Evolutionary conservation across 2,888 invertebrate species (phyloP).

Genomic region (Teleogryllus oceanicus): DNA sequence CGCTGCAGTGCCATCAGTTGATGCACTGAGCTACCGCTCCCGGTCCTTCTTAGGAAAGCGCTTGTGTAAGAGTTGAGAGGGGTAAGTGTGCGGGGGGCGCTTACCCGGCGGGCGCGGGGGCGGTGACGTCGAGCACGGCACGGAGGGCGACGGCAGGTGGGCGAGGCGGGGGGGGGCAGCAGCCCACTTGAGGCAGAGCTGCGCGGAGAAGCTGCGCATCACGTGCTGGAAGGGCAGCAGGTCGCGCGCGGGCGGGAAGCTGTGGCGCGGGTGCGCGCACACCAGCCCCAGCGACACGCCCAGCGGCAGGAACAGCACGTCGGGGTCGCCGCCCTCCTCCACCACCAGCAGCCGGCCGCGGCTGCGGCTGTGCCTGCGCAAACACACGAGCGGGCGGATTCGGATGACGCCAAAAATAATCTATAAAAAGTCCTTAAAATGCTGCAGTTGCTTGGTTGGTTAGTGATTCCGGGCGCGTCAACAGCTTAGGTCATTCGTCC

Average conservation of each 20-base stretch:
- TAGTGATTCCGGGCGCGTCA: too few relatives aligned
- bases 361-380: background rate
- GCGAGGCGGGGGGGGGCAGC: conserved; percentile 47
- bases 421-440: too few relatives aligned
- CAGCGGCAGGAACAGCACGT: conserved; percentile 65
- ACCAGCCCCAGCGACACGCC: conserved; percentile 58
- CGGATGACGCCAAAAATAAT: too few relatives aligned
- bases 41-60: too few relatives aligned
- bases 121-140: conserved; percentile 57
- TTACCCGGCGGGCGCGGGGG: too few relatives aligned
- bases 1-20: too few relatives aligned
- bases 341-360: conserved; percentile 50
- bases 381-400: too few relatives aligned
- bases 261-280: conserved; percentile 59
- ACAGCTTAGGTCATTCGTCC: too few relatives aligned
- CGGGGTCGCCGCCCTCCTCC: conserved; percentile 59
- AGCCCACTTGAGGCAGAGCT: conserved; percentile 65
- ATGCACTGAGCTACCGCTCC: too few relatives aligned
- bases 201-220: conserved; percentile 70
- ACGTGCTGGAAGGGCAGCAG: conserved; percentile 69
- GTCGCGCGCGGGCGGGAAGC: conserved; percentile 68
- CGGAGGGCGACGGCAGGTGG: conserved; percentile 59
- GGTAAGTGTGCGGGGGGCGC: too few relatives aligned
- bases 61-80: too few relatives aligned
- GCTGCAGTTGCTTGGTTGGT: too few relatives aligned